A percentile compares a stretch with the other conserved stretches of the same genome.
Evolutionary conservation across 2,888 invertebrate genomes (phyloP).

Genomic region (Dinocampus coccinellae): DNA sequence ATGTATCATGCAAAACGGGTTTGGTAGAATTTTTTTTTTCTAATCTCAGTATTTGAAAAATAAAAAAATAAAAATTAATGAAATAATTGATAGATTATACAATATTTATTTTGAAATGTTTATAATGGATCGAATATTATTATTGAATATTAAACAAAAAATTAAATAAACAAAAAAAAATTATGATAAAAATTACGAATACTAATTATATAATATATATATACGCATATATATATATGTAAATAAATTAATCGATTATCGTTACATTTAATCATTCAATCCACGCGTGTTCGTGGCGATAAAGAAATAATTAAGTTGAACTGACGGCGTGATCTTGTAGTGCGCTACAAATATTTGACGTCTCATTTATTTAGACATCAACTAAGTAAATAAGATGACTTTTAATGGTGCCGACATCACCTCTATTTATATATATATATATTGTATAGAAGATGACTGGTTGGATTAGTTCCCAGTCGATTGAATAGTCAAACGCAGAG

Average conservation of each 20-base stretch:
- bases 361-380: slow-evolving; percentile 21
- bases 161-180: background rate
- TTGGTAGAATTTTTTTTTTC: background rate
- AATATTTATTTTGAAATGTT: too few relatives aligned
- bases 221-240: background rate
- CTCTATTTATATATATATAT: background rate
- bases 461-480: slow-evolving; percentile 7
- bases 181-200: background rate
- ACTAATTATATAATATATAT: background rate
- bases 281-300: slow-evolving; percentile 4
- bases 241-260: background rate
- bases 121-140: too few relatives aligned
- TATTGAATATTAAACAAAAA: too few relatives aligned
- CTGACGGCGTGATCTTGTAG: background rate
- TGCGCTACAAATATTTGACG: slow-evolving; percentile 1
- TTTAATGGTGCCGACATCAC: slow-evolving; percentile 8
- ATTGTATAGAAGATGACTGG: slow-evolving; percentile 19
- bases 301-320: slow-evolving; percentile 26
- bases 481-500: slow-evolving; percentile 26
- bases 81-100: too few relatives aligned
- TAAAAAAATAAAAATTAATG: too few relatives aligned
- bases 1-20: background rate
- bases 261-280: slow-evolving; percentile 6
- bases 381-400: slow-evolving; percentile 32
- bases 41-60: too few relatives aligned